These are phyloP conservation scores for Enteromius paludinosus DNA, from an alignment of 2,797 vertebrate genomes.

Conservation along the genomic window DNA sequence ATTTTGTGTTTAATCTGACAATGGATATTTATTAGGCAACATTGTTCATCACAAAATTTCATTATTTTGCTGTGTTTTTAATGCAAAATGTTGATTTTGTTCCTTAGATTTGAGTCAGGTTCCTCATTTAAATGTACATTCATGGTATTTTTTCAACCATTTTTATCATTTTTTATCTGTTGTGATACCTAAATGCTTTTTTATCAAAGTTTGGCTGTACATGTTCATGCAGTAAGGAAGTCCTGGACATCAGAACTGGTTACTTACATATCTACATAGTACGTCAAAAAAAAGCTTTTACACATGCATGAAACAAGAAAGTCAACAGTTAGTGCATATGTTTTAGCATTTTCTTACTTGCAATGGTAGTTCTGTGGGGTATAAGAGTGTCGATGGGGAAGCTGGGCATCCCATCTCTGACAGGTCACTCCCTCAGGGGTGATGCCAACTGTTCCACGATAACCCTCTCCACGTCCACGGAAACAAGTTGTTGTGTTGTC, in stretches of 20 bases:
- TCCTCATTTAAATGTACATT: background rate
- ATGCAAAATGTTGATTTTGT: background rate
- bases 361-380: conserved; percentile 91
- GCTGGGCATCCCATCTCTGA: conserved; percentile 93
- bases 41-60: background rate
- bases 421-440: conserved; percentile 88
- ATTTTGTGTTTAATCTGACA: background rate
- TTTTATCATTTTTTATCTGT: background rate
- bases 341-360: conserved; percentile 86
- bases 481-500: conserved; percentile 83
- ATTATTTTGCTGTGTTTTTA: background rate
- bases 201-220: background rate
- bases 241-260: too few species aligned
- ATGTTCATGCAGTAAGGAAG: background rate
- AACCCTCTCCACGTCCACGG: conserved; percentile 86
- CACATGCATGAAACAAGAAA: background rate
- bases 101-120: background rate
- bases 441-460: conserved; percentile 83
- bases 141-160: background rate
- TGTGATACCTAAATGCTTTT: background rate
- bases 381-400: conserved; percentile 92
- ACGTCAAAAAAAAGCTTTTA: too few species aligned
- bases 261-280: too few species aligned
- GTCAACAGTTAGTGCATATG: background rate
- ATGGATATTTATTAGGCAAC: background rate